Evolutionary conservation across 1,140 invertebrate species (phyloP), one percentile per base, ranked within the genome.

Genomic region (Habropoda laboriosa): DNA sequence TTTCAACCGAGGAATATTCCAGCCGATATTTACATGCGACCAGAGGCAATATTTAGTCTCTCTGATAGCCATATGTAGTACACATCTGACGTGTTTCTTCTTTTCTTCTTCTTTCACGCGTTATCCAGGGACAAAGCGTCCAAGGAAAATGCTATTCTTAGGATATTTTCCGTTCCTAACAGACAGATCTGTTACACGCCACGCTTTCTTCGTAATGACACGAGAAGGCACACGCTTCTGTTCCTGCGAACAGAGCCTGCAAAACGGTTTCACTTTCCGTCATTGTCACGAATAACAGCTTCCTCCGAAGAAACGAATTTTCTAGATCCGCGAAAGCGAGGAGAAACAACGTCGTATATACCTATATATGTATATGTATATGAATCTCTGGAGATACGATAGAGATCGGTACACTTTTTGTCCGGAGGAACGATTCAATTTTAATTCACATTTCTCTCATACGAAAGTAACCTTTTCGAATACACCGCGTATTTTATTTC

Each of bases 241-340:
- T n/a, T n/a, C n/a, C n/a, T n/a, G n/a, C n/a, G n/a, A n/a, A n/a
- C n/a, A n/a, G n/a, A n/a, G n/a, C n/a, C 32, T 38, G 47, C 45
- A 27, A 73, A 83, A 79, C 75, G 68, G 61, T 86, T 86, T 85
- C 83, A 82, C 83, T 86, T 85, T 86, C 58, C 38, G 67, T 47
- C 32, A 67, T 68, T 83, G 55, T 83, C 51, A 70, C 45, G 51
- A 78, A 82, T 55, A 58, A 47, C 40, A 5, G 0, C 13, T 51
- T 64, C 35, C 18, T 18, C 27, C 27, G 35, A 51, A 71, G 38
- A 70, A 1, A 38, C 13, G 27, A 24, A 55, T 13, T 30, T 61
- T 51, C 38, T 47, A 21, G 47, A 45, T 57, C 21, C 21, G 27
- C 35, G 53, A 35, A 27, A 64, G 21, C 47, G 21, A 57, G 45